These are phyloP conservation scores for Zosterops borbonicus DNA, from an alignment of 2,113 vertebrate genomes.

Conservation along the genomic window DNA sequence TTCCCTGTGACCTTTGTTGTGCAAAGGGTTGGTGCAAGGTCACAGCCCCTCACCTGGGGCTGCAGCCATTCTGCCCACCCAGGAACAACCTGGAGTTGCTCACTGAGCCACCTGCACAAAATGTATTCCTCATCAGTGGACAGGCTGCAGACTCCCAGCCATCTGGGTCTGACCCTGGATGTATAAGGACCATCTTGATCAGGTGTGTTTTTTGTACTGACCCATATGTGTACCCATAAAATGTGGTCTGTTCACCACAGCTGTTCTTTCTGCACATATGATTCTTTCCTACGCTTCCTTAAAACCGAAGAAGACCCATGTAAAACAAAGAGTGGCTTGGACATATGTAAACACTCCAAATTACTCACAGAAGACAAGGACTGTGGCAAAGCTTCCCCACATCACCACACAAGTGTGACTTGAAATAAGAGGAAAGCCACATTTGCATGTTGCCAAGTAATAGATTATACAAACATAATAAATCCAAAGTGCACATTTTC, in stretches of 20 bases:
- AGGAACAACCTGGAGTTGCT: not conserved
- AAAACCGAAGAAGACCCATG: not conserved
- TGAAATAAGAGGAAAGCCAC: not conserved
- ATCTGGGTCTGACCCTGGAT: not conserved
- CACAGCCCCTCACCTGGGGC: not conserved
- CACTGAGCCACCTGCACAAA: not conserved
- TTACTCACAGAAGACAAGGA: not conserved
- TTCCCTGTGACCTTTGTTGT: not conserved
- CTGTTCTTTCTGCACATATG: not conserved
- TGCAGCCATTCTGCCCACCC: not conserved
- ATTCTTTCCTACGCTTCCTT: not conserved
- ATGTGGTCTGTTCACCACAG: not conserved
- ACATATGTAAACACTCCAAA: not conserved
- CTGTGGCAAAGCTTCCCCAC: not conserved
- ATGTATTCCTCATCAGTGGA: not conserved
- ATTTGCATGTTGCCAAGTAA: not conserved
- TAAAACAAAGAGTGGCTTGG: not conserved
- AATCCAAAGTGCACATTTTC: constrained; percentile 2
- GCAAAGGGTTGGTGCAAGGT: not conserved
- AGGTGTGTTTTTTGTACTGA: not conserved
- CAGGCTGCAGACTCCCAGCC: not conserved
- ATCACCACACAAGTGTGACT: not conserved
- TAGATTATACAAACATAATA: not conserved
- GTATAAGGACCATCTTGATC: not conserved
- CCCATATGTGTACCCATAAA: too few species aligned